These are phyloP conservation scores for Buceros bicornis DNA, from an alignment of 2,797 vertebrate genomes.

Conservation along the genomic window DNA sequence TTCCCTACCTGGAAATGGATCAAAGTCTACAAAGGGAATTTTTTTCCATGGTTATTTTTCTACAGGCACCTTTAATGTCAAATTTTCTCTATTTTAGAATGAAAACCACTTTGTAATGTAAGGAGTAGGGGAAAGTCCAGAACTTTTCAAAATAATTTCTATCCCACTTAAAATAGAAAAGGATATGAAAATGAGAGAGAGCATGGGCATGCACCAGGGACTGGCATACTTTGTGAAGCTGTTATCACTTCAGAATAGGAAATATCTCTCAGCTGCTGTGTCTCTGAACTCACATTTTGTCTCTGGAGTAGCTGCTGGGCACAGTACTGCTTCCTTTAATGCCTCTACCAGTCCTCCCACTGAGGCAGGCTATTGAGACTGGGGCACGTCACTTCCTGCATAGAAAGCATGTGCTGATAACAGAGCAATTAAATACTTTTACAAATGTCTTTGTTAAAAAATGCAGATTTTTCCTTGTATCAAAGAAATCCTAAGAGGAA, in stretches of 20 bases:
- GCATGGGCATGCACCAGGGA: not conserved
- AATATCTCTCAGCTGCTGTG: not conserved
- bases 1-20: not conserved
- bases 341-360: not conserved
- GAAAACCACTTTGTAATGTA: not conserved
- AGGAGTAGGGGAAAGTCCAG: not conserved
- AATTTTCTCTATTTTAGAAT: not conserved
- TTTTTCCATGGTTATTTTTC: not conserved
- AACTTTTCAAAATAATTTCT: not conserved
- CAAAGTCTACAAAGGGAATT: not conserved
- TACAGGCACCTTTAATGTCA: not conserved
- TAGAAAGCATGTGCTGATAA: not conserved
- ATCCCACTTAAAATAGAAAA: not conserved
- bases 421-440: not conserved
- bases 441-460: not conserved
- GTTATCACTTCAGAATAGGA: not conserved
- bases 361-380: not conserved
- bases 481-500: not conserved
- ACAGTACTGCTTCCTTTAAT: not conserved
- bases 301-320: not conserved
- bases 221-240: not conserved
- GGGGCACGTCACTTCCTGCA: not conserved
- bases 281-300: not conserved
- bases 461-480: not conserved
- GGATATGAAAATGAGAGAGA: not conserved